Evolutionary conservation across 2,113 vertebrate species (phyloP), one percentile per base, ranked within the genome.

Genomic region (Scophthalmus maximus): DNA sequence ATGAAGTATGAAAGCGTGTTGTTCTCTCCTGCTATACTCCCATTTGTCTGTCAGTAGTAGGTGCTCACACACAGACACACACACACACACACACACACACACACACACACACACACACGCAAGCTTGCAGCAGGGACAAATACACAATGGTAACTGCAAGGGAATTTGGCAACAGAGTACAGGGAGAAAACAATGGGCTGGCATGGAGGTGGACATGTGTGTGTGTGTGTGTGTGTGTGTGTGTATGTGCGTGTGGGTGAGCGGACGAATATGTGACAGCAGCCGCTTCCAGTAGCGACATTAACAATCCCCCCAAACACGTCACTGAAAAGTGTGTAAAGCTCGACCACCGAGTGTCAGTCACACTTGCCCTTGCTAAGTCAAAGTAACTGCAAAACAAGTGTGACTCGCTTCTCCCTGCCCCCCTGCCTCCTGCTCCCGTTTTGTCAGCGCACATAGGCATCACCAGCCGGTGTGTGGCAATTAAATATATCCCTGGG

Each of bases 401-500:
- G 52, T 81, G 23, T 71, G 49, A 81, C 72, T 68, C 26, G n/a
- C 72, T 61, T 36, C 20, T 63, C 68, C 22, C 61, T 27, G 55
- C 20, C 47, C 2, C 62, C 12, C 63, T 42, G 58, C 61, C 68
- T 70, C 55, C 60, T 29, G 55, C 60, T 62, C 82, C 82, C 81
- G 75, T 81, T 86, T 84, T 89, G 91, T 93, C 90, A 83, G 79
- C 11, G 34, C 68, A 26, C 80, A 92, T 94, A 87, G 91, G 79
- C 84, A 84, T 93, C 92, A 92, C 85, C 87, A 89, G 92, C 77
- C 76, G 78, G 84, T 89, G 82, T 93, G 89, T 89, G 87, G 90
- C 86, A 93, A 92, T 92, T 90, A 93, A 90, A 75, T 85, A 68
- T 82, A 84, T 88, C 92, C 89, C 88, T 76, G 77, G 89, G 92